Conservation (phyloP, 2,797 vertebrate genomes). For the Furcifer pardalis region DNA sequence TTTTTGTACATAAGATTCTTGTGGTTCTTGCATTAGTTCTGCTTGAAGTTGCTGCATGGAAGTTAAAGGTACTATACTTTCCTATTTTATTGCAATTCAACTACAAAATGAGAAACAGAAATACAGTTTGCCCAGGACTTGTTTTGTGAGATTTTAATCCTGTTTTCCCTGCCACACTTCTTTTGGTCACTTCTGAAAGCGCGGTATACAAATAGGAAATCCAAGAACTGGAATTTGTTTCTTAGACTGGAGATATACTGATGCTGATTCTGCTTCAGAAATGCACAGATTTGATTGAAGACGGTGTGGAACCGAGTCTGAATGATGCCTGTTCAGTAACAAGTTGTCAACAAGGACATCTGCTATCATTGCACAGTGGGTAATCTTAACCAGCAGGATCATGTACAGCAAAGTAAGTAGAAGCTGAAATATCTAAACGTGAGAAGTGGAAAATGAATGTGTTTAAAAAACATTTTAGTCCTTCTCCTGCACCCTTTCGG, state of each 20-base stretch:
- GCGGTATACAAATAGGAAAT: constrained; percentile 55
- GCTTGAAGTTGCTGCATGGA: background rate
- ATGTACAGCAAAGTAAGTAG: constrained; percentile 46
- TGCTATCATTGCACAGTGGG: constrained; percentile 42
- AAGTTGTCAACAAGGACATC: constrained; percentile 63
- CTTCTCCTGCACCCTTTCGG: constrained; percentile 63
- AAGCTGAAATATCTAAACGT: constrained; percentile 36
- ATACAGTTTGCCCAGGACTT: constrained; percentile 64
- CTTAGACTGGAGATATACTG: constrained; percentile 48
- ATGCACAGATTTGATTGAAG: constrained; percentile 34
- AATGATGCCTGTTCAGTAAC: constrained; percentile 43
- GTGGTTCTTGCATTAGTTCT: background rate
- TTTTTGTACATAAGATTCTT: background rate
- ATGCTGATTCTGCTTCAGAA: constrained; percentile 52
- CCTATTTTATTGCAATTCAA: constrained; percentile 60
- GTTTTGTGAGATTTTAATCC: constrained; percentile 67
- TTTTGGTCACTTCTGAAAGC: constrained; percentile 77
- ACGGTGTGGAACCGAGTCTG: background rate
- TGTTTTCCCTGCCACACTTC: constrained; percentile 36
- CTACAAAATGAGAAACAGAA: constrained; percentile 61
- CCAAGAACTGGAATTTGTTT: constrained; percentile 59
- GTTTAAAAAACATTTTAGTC: constrained; percentile 70
- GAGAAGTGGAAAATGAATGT: constrained; percentile 69
- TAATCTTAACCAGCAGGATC: constrained; percentile 17
- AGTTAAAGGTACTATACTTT: constrained; percentile 55